Conservation (phyloP, 1,140 invertebrate genomes). For the Trichonephila inaurata region DNA sequence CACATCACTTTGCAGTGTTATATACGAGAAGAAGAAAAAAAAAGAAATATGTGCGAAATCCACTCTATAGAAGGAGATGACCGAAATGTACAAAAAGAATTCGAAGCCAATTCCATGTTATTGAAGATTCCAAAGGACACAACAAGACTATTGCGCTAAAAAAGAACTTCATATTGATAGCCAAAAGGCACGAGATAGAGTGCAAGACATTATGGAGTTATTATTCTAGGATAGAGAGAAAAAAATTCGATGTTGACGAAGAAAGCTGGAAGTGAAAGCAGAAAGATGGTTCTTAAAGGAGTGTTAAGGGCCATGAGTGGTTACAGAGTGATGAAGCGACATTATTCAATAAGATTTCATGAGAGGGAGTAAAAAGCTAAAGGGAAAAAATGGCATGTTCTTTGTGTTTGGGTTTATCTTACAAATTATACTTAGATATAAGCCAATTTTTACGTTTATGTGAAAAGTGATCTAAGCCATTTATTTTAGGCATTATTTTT, state of each 20-base stretch:
- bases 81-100: neutral
- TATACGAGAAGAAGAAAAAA: neutral
- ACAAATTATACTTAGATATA: too few relatives aligned
- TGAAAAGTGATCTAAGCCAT: too few relatives aligned
- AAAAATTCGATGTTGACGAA: neutral
- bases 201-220: neutral
- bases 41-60: neutral
- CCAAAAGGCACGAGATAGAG: constrained; percentile 23
- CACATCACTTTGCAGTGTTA: neutral
- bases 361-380: too few relatives aligned
- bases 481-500: too few relatives aligned
- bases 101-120: constrained; percentile 23
- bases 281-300: neutral
- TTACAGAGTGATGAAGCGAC: neutral
- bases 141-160: neutral
- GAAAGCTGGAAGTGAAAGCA: neutral
- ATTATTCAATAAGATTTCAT: neutral
- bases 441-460: too few relatives aligned
- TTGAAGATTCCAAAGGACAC: neutral
- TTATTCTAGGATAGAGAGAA: neutral
- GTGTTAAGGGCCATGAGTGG: neutral
- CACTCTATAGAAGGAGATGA: neutral
- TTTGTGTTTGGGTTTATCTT: too few relatives aligned
- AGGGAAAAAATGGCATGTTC: too few relatives aligned
- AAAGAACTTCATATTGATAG: constrained; percentile 4